Conservation (phyloP, 2,888 invertebrate genomes). For the Tipula helvola region DNA sequence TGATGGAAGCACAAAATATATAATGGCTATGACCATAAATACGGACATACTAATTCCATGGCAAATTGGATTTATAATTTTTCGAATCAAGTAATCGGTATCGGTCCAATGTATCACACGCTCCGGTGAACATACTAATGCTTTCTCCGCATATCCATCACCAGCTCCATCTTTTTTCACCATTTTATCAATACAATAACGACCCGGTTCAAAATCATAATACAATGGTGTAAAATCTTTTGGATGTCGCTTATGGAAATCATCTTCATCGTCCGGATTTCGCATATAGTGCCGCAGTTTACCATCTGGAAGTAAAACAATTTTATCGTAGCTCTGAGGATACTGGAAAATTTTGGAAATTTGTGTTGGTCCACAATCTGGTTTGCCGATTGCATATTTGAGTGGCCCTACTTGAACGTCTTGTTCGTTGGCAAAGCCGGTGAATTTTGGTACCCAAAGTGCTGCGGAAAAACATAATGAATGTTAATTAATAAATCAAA, state of each 20-base stretch:
- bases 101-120: slow-evolving; percentile 59
- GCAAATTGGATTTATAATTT: slow-evolving; percentile 63
- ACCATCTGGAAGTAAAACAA: slow-evolving; percentile 56
- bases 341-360: slow-evolving; percentile 53
- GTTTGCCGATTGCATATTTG: slow-evolving; percentile 49
- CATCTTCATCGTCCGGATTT: slow-evolving; percentile 38
- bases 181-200: slow-evolving; percentile 75
- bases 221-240: slow-evolving; percentile 37
- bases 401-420: slow-evolving; percentile 42
- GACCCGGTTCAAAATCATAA: slow-evolving; percentile 58
- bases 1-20: slow-evolving; percentile 74
- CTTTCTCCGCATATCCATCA: slow-evolving; percentile 47
- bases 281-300: slow-evolving; percentile 60
- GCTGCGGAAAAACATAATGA: slow-evolving; percentile 25
- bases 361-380: slow-evolving; percentile 58
- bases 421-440: slow-evolving; percentile 46
- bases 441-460: slow-evolving; percentile 50
- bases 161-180: slow-evolving; percentile 24
- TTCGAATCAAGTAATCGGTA: slow-evolving; percentile 58
- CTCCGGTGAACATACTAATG: slow-evolving; percentile 60
- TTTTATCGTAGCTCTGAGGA: slow-evolving; percentile 28
- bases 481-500: too few species aligned
- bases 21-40: slow-evolving; percentile 57
- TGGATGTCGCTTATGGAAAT: slow-evolving; percentile 33
- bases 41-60: slow-evolving; percentile 60